Evolutionary conservation across 2,888 invertebrate species (phyloP).

Genomic region (Philhelius pedissequus): DNA sequence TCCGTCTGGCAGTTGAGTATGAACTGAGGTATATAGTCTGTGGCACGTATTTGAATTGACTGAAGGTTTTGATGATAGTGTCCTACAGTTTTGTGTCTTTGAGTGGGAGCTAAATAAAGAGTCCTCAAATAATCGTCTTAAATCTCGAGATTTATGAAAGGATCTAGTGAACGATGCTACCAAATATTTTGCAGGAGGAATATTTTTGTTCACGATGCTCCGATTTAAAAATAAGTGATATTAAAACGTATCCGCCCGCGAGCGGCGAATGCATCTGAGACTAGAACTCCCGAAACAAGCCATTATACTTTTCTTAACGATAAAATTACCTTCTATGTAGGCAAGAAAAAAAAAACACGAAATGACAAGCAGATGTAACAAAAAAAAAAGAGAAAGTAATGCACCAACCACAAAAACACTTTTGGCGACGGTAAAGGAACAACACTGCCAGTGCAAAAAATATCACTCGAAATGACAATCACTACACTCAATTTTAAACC

Average conservation of each 20-base stretch:
- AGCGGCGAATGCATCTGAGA: constrained; percentile 73
- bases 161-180: constrained; percentile 17
- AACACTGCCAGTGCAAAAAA: constrained; percentile 39
- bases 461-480: constrained; percentile 25
- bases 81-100: not conserved
- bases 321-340: no score
- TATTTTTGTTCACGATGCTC: constrained; percentile 59
- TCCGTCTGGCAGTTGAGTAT: constrained; percentile 87
- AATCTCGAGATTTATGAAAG: constrained; percentile 13
- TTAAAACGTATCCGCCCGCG: constrained; percentile 74
- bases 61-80: not conserved
- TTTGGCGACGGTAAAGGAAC: constrained; percentile 20
- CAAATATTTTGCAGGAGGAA: constrained; percentile 5
- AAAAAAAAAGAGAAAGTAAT: constrained; percentile 56
- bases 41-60: constrained; percentile 41
- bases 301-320: constrained; percentile 69
- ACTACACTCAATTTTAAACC: constrained; percentile 28
- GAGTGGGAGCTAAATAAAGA: not conserved
- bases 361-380: not conserved
- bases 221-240: constrained; percentile 74
- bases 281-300: constrained; percentile 77
- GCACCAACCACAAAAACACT: constrained; percentile 45
- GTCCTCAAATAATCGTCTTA: constrained; percentile 7
- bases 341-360: not conserved
- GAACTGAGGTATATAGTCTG: constrained; percentile 85